Base-by-base conservation (phyloP, 37 sponge, comb jelly and placozoan genomes). In the Eunapius fragilis region DNA sequence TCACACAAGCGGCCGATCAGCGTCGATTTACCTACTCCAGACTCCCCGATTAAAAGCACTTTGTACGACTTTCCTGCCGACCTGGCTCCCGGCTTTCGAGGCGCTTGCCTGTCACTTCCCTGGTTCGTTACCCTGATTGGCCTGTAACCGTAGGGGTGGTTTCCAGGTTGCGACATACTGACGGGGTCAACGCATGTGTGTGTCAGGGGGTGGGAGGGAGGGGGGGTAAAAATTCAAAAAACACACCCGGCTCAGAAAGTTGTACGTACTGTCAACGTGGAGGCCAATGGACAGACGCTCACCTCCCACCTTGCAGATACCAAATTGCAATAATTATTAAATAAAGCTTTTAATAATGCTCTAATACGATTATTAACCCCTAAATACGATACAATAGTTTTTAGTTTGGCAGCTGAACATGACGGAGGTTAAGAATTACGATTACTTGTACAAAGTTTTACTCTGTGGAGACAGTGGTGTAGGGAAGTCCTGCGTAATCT, bases 401-500 rank as follows among this genome's bases (percentile, higher is more conserved):
- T 17, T 19, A 58, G 58, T 58, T 58, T n/a, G n/a, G n/a, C n/a
- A n/a, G 41, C 3, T 6, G 41, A 41, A 41, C n/a, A 58, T 58
- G 58, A 58, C 58, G 58, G 72, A 80, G 38, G 86, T 86, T 74
- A 88, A 91, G 38, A 93, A 93, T 79, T 96, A 96, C 75, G 96
- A 96, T 74, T 75, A 88, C 23, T 78, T 96, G 74, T 79, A 93
- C 72, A 93, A 96, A 75, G 71, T 96, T 25, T 87, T 96, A 22
- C 81, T 96, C 36, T 91, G 91, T 75, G 96, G 96, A 17, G 96
- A 96, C 92, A 96, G 96, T 83, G 92, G 91, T 0, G 96, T 96
- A 11, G 96, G 96, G 14, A 96, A 96, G 75, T 93, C 96, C 19
- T 92, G 94, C 41, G 89, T 96, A n/a, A 88, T 96, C 37, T 89